Evolutionary conservation across 2,888 invertebrate species (phyloP).

Genomic region (Nebria brevicollis): DNA sequence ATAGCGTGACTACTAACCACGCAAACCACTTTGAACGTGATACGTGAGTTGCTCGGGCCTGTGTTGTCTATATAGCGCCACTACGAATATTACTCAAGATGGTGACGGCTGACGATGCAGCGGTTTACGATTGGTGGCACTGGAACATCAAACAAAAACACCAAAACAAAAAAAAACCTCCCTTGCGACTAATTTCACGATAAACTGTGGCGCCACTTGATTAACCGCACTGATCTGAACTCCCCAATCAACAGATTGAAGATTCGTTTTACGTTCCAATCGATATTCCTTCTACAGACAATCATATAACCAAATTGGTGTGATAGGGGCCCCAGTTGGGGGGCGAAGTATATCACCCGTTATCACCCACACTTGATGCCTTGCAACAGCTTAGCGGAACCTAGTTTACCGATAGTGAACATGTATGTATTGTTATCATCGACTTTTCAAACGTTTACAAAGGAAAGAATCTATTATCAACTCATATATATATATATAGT

Average conservation of each 20-base stretch:
- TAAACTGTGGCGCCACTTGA: slow-evolving; percentile 30
- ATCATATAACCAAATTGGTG: not conserved
- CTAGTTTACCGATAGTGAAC: slow-evolving; percentile 26
- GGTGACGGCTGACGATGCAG: too few species aligned
- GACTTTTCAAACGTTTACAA: slow-evolving; percentile 26
- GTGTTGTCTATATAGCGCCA: too few species aligned
- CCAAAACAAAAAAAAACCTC: too few species aligned
- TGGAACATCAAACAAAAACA: too few species aligned
- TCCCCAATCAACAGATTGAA: too few species aligned
- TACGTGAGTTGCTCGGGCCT: too few species aligned
- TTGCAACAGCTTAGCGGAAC: slow-evolving; percentile 30
- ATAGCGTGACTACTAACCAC: slow-evolving; percentile 33
- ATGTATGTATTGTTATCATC: slow-evolving; percentile 38
- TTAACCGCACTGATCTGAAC: not conserved
- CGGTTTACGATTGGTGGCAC: too few species aligned
- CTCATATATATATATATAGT: not conserved
- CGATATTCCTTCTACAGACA: not conserved
- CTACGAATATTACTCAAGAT: not conserved
- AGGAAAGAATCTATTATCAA: slow-evolving; percentile 42
- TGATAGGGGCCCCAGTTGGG: slow-evolving; percentile 28
- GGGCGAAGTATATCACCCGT: slow-evolving; percentile 24
- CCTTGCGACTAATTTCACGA: not conserved
- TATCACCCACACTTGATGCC: slow-evolving; percentile 36
- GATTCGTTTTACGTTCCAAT: too few species aligned
- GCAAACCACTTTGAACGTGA: slow-evolving; percentile 9